A percentile compares a stretch with the other conserved stretches of the same genome.
phyloP scores from a whole-genome alignment of 2,797 vertebrate species.

The Nasua narica region DNA sequence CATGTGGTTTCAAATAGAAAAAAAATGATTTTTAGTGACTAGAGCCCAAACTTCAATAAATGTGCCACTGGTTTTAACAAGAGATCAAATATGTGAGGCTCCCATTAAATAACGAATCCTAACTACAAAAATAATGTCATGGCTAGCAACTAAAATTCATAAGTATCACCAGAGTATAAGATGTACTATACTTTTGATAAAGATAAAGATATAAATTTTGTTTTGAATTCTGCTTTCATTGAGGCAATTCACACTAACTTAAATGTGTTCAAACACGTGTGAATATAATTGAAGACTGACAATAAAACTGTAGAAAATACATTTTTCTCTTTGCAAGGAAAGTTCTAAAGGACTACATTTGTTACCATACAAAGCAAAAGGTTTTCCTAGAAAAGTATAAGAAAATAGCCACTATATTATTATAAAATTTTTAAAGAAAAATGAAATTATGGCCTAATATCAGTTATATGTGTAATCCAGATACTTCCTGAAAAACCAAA shows the following conservation, averaged over 20 bases:
- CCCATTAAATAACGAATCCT: background rate
- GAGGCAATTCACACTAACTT: background rate
- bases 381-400: background rate
- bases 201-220: background rate
- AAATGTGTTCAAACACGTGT: background rate
- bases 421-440: slow-evolving; percentile 19
- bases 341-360: background rate
- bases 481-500: background rate
- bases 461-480: background rate
- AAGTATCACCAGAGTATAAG: background rate
- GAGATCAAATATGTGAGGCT: background rate
- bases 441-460: background rate
- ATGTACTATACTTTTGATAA: background rate
- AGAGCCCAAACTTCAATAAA: background rate
- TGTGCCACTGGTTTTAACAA: background rate
- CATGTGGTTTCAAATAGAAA: background rate
- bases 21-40: background rate
- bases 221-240: slow-evolving; percentile 29
- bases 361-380: slow-evolving; percentile 16
- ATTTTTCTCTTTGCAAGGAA: slow-evolving; percentile 1
- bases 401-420: slow-evolving; percentile 9
- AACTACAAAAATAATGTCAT: background rate
- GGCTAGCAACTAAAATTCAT: background rate
- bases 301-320: background rate
- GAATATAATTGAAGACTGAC: background rate